Base-by-base conservation (phyloP, 2,888 invertebrate genomes). In the Heterodera filipjevi region DNA sequence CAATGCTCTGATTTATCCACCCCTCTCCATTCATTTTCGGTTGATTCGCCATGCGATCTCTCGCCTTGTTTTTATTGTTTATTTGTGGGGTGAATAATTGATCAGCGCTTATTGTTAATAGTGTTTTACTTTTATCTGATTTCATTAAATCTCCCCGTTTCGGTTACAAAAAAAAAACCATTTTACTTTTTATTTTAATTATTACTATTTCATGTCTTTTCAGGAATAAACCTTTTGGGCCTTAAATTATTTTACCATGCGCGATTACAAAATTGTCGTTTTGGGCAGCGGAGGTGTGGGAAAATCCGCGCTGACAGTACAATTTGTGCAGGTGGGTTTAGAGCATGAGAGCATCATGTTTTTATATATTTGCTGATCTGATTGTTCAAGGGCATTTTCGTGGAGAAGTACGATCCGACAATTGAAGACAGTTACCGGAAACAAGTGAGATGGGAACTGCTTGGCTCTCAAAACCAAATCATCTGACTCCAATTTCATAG, bases 401-500 rank as follows among this genome's bases (percentile, higher is more conserved):
- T 99, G 88, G 99, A 99, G 92, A 99, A 99, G 92, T 99, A 92
- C 89, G 99, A 99, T 92, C 99, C 99, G 84, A 99, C 99, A 89
- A 99, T 99, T 90, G 99, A 99, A 92, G 99, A 99, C 92, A 96
- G 96, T 92, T 99, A 99, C 92, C 93, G 99, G 91, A 99, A 99
- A 88, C 91, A 75, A 33, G 75, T 75, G 30, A 27, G 3, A n/a
- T n/a, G n/a, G n/a, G n/a, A n/a, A n/a, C n/a, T n/a, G n/a, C n/a
- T n/a, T n/a, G n/a, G n/a, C n/a, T n/a, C n/a, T n/a, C n/a, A n/a
- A n/a, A n/a, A n/a, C n/a, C n/a, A n/a, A n/a, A n/a, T n/a, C n/a
- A n/a, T n/a, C n/a, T n/a, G n/a, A n/a, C n/a, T n/a, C n/a, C n/a
- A n/a, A n/a, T n/a, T n/a, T n/a, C n/a, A n/a, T n/a, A n/a, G n/a